These are phyloP conservation scores for Saccostrea cuccullata DNA, from an alignment of 1,140 invertebrate species.

Conservation along the genomic window DNA sequence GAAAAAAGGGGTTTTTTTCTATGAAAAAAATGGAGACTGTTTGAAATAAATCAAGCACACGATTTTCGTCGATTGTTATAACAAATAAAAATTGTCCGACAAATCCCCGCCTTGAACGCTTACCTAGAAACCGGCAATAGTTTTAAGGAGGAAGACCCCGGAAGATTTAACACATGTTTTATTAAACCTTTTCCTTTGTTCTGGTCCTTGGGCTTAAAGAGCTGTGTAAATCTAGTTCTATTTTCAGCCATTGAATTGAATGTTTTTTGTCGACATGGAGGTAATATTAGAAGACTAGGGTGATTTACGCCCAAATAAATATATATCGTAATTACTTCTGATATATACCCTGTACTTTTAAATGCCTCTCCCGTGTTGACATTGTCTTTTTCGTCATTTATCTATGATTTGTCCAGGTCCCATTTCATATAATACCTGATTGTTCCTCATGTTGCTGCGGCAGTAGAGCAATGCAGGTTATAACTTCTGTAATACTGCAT, in stretches of 20 bases:
- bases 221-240: not conserved
- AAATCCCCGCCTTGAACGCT: not conserved
- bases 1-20: not conserved
- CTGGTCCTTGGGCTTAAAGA: not conserved
- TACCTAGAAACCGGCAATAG: not conserved
- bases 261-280: not conserved
- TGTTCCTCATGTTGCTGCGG: too few relatives aligned
- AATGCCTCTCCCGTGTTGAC: too few relatives aligned
- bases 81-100: not conserved
- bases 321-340: not conserved
- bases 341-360: too few relatives aligned
- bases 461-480: too few relatives aligned
- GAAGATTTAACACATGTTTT: slow-evolving; percentile 13
- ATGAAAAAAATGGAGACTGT: not conserved
- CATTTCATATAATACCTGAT: too few relatives aligned
- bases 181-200: slow-evolving; percentile 8
- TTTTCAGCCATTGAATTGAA: not conserved
- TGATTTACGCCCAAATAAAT: slow-evolving; percentile 6
- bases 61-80: not conserved
- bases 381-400: too few relatives aligned
- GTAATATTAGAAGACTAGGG: not conserved
- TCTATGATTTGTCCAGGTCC: too few relatives aligned
- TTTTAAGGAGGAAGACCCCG: not conserved
- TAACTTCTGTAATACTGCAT: too few relatives aligned
- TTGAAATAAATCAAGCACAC: not conserved